Evolutionary conservation across 2,888 invertebrate species (phyloP).

Genomic region (Perdita meconis): DNA sequence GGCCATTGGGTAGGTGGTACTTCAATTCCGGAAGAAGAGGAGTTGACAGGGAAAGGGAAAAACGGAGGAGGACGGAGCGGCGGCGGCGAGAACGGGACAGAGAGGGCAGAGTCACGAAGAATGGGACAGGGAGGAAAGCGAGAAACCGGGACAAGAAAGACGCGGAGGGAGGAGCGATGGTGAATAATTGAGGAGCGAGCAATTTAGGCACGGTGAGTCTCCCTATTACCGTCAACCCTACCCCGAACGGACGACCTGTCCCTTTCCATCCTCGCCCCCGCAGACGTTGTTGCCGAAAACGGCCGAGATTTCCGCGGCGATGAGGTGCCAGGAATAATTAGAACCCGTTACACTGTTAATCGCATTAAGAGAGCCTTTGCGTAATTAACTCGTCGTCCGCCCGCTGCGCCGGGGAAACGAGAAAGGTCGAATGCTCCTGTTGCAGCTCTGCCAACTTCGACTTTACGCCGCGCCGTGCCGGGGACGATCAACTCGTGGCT

Average conservation of each 20-base stretch:
- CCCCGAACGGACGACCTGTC: constrained; percentile 23
- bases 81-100: constrained; percentile 6
- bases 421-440: background rate
- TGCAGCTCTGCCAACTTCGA: background rate
- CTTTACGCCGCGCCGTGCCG: no score
- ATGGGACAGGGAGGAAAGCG: constrained; percentile 32
- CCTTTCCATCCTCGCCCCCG: background rate
- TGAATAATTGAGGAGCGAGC: constrained; percentile 70
- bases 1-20: constrained; percentile 71
- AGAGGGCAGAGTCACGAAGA: constrained; percentile 28
- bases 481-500: no score
- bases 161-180: constrained; percentile 36
- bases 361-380: constrained; percentile 70
- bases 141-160: constrained; percentile 45
- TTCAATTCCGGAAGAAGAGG: constrained; percentile 63
- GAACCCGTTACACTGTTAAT: constrained; percentile 73
- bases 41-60: constrained; percentile 39
- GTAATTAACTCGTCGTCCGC: constrained; percentile 69
- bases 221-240: constrained; percentile 46
- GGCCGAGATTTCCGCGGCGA: constrained; percentile 48
- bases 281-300: constrained; percentile 56
- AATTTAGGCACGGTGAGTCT: constrained; percentile 67
- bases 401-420: constrained; percentile 7
- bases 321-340: constrained; percentile 69
- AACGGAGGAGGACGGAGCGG: constrained; percentile 21